phyloP scores from a whole-genome alignment of 2,797 vertebrate genomes.

The Sternarchorhynchus goeldii region DNA sequence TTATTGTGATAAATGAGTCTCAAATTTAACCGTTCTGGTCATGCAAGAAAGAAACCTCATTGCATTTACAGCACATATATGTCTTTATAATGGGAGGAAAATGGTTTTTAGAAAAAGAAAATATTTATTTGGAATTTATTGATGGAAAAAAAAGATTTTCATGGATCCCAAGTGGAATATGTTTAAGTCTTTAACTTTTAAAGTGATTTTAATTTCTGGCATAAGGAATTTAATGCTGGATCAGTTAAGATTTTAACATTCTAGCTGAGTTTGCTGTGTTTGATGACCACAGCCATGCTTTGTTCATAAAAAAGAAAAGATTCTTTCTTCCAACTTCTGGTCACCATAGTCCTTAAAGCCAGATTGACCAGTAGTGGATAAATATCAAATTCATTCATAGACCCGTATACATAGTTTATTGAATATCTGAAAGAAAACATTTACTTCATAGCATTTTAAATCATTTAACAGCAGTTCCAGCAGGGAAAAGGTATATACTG shows the following conservation, averaged over 20 bases:
- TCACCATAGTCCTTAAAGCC: background rate
- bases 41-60: slow-evolving; percentile 43
- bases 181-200: slow-evolving; percentile 6
- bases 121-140: slow-evolving; percentile 46
- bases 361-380: background rate
- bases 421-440: slow-evolving; percentile 1
- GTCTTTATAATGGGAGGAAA: slow-evolving; percentile 41
- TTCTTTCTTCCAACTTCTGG: background rate
- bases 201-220: slow-evolving; percentile 1
- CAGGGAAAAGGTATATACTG: background rate
- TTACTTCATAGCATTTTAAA: background rate
- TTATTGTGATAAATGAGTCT: slow-evolving; percentile 47
- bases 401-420: background rate
- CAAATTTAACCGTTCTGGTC: slow-evolving; percentile 20
- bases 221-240: background rate
- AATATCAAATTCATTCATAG: background rate
- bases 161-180: slow-evolving; percentile 6
- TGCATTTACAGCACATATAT: slow-evolving; percentile 43
- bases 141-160: slow-evolving; percentile 36
- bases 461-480: background rate
- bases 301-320: background rate
- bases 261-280: background rate
- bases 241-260: background rate
- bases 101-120: slow-evolving; percentile 45
- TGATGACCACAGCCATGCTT: background rate